Evolutionary conservation across 2,797 vertebrate species (phyloP).

Genomic region (Sebastes wilsoni): DNA sequence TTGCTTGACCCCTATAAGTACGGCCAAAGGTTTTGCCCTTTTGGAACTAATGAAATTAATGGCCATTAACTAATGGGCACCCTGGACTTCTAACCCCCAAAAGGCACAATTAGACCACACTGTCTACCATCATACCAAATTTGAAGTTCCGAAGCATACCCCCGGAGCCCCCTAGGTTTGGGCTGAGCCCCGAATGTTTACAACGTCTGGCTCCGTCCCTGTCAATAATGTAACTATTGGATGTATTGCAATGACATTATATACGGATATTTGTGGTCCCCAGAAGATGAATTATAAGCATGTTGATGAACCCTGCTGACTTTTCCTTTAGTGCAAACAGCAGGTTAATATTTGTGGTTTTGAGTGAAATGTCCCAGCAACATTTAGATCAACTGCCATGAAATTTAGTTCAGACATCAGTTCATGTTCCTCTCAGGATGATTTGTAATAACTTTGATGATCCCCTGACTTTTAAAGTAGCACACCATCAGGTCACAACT

Average conservation of each 20-base stretch:
- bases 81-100: too few relatives aligned
- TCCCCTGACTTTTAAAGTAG: background rate
- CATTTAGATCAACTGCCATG: background rate
- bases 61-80: too few relatives aligned
- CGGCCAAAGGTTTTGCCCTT: too few relatives aligned
- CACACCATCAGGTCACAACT: background rate
- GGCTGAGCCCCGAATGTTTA: background rate
- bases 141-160: too few relatives aligned
- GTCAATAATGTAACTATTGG: background rate
- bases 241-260: background rate
- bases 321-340: background rate
- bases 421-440: background rate
- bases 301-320: background rate
- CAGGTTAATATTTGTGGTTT: background rate
- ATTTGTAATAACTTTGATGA: background rate
- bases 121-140: too few relatives aligned
- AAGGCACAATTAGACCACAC: too few relatives aligned
- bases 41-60: too few relatives aligned
- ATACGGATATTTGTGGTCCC: background rate
- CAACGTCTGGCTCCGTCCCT: background rate
- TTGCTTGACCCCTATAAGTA: too few relatives aligned
- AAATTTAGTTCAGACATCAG: background rate
- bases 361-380: background rate
- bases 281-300: background rate
- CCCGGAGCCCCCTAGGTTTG: too few relatives aligned